Evolutionary conservation across 2,113 vertebrate genomes (phyloP).

Genomic region (Passer domesticus): DNA sequence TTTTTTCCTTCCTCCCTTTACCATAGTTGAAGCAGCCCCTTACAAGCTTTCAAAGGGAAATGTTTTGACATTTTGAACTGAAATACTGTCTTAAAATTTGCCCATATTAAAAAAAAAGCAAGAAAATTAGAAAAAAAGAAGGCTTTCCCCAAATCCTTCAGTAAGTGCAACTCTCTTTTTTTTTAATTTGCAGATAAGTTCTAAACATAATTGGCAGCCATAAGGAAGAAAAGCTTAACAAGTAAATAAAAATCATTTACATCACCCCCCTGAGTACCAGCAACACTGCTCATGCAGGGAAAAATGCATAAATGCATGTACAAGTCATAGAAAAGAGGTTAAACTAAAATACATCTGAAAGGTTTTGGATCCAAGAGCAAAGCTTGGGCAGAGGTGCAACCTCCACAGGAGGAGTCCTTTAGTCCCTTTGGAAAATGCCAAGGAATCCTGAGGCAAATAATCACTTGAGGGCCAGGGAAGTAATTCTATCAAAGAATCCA

Average conservation of each 20-base stretch:
- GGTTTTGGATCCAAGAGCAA: not conserved
- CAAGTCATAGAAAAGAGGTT: rapidly evolving
- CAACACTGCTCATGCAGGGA: not conserved
- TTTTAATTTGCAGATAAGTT: not conserved
- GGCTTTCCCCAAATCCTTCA: not conserved
- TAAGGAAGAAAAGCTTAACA: not conserved
- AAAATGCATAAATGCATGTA: not conserved
- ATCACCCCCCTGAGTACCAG: not conserved
- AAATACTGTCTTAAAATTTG: not conserved
- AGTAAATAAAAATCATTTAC: not conserved
- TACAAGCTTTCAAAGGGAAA: not conserved
- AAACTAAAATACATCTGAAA: not conserved
- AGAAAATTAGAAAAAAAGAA: not conserved
- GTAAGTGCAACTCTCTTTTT: not conserved
- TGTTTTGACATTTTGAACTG: not conserved
- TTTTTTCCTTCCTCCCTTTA: not conserved
- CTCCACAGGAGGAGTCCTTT: not conserved
- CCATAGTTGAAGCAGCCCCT: not conserved
- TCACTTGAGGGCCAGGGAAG: not conserved
- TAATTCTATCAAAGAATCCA: not conserved
- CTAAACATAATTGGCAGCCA: not conserved
- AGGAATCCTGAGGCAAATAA: not conserved
- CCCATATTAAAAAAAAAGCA: not conserved
- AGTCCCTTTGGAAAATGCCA: not conserved
- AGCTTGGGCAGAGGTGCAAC: not conserved